Conservation (phyloP, 2,888 invertebrate species). For the Tenthredo scrophulariae region DNA sequence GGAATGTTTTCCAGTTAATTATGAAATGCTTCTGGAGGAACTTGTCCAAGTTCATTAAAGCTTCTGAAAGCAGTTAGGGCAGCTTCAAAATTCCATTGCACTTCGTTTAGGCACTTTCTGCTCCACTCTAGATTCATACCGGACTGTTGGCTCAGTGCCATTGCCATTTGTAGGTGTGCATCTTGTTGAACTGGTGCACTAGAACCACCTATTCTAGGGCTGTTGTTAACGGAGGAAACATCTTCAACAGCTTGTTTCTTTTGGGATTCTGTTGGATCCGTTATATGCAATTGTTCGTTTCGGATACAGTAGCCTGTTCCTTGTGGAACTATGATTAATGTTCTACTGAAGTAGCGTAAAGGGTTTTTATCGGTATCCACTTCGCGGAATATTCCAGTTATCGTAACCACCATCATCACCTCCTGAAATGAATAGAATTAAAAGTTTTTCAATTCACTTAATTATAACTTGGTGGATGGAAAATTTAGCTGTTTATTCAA, state of each 20-base stretch:
- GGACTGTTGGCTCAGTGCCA: constrained; percentile 85
- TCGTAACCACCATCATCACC: constrained; percentile 86
- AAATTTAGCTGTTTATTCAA: background rate
- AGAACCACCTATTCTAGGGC: constrained; percentile 66
- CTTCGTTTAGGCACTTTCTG: constrained; percentile 90
- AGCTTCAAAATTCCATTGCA: constrained; percentile 89
- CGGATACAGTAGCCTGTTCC: constrained; percentile 88
- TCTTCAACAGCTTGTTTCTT: constrained; percentile 67
- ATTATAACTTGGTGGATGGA: background rate
- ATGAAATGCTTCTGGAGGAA: constrained; percentile 89
- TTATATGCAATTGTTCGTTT: constrained; percentile 89
- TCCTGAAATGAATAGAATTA: constrained; percentile 79
- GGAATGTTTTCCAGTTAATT: constrained; percentile 81
- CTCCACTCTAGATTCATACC: constrained; percentile 90
- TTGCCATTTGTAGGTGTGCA: constrained; percentile 83
- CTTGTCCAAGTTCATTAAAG: constrained; percentile 86
- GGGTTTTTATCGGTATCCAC: constrained; percentile 78
- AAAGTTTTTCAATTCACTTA: background rate
- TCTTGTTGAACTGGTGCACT: constrained; percentile 65
- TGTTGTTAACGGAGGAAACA: constrained; percentile 13
- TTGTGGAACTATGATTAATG: constrained; percentile 87
- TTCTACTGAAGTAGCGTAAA: constrained; percentile 85
- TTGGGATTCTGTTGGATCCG: constrained; percentile 86
- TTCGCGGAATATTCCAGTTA: constrained; percentile 92
- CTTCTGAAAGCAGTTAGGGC: constrained; percentile 88